Evolutionary conservation across 2,113 vertebrate species (phyloP).

Genomic region (Osmerus eperlanus): DNA sequence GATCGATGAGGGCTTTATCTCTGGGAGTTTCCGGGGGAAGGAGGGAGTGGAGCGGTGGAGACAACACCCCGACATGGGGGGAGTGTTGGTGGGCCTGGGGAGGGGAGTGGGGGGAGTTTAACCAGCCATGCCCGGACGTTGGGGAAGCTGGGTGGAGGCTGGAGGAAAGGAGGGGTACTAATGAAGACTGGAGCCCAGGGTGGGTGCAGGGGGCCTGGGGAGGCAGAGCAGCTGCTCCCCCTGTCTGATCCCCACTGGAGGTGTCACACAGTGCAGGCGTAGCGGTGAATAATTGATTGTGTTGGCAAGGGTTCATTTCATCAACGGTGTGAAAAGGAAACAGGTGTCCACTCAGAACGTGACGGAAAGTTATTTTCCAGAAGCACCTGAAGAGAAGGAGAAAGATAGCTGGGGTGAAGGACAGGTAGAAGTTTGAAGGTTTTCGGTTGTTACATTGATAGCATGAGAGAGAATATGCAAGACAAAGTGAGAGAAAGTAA

Average conservation of each 20-base stretch:
- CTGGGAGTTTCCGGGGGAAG: constrained; percentile 19
- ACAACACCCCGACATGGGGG: background rate
- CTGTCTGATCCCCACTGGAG: constrained; percentile 69
- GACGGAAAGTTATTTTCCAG: background rate
- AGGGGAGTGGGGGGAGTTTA: too few relatives aligned
- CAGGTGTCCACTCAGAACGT: background rate
- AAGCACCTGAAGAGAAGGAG: background rate
- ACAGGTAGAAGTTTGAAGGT: too few relatives aligned
- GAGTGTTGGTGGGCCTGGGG: background rate
- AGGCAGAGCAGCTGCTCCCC: constrained; percentile 66
- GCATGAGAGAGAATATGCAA: too few relatives aligned
- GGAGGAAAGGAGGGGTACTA: constrained; percentile 38
- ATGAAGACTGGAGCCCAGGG: constrained; percentile 49
- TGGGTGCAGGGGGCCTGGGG: constrained; percentile 36
- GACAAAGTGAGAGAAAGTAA: too few relatives aligned
- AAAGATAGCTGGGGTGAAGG: background rate
- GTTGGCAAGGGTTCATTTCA: constrained; percentile 48
- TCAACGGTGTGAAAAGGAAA: constrained; percentile 1
- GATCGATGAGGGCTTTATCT: constrained; percentile 34
- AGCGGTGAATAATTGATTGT: constrained; percentile 70
- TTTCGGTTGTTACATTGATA: too few relatives aligned
- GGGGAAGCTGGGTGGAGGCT: constrained; percentile 30
- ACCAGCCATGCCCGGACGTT: constrained; percentile 2
- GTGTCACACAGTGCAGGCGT: constrained; percentile 54
- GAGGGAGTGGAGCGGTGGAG: background rate